These are phyloP conservation scores for Neuroscelio doddi DNA, from an alignment of 2,888 invertebrate genomes.

Conservation along the genomic window DNA sequence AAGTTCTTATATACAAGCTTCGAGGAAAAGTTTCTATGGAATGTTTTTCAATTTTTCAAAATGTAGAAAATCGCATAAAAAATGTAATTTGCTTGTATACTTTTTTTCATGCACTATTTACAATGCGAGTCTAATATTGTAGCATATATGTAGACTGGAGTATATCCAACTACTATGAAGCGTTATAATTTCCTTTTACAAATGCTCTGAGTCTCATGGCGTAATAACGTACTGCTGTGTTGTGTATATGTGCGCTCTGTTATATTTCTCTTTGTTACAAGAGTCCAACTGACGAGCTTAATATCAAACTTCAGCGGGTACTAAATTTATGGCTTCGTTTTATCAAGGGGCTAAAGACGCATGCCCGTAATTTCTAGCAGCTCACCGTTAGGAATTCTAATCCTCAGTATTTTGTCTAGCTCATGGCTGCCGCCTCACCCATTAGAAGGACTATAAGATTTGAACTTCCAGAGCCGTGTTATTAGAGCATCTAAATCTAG, in stretches of 20 bases:
- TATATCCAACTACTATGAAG: neutral
- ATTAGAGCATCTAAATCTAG: slow-evolving; percentile 31
- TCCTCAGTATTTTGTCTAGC: slow-evolving; percentile 41
- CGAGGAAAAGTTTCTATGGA: no score
- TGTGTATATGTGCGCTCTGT: slow-evolving; percentile 4
- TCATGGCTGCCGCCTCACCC: slow-evolving; percentile 30
- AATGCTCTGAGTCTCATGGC: slow-evolving; percentile 3
- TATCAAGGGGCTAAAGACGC: slow-evolving; percentile 44
- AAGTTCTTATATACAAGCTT: no score
- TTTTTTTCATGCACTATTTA: no score
- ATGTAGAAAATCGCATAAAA: no score
- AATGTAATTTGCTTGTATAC: no score
- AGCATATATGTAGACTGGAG: neutral
- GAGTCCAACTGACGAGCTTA: slow-evolving; percentile 41
- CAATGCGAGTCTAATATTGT: no score
- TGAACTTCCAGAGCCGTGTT: slow-evolving; percentile 27
- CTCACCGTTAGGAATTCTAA: slow-evolving; percentile 41
- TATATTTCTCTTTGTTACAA: slow-evolving; percentile 29
- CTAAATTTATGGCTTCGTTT: slow-evolving; percentile 46
- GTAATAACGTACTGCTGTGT: slow-evolving; percentile 7
- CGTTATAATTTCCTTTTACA: slow-evolving; percentile 9
- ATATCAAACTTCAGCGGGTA: slow-evolving; percentile 46
- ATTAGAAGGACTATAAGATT: slow-evolving; percentile 26
- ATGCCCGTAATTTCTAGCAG: slow-evolving; percentile 39
- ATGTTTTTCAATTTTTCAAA: no score